Conservation (phyloP, 2,888 invertebrate species). For the Luperina nickerlii region DNA sequence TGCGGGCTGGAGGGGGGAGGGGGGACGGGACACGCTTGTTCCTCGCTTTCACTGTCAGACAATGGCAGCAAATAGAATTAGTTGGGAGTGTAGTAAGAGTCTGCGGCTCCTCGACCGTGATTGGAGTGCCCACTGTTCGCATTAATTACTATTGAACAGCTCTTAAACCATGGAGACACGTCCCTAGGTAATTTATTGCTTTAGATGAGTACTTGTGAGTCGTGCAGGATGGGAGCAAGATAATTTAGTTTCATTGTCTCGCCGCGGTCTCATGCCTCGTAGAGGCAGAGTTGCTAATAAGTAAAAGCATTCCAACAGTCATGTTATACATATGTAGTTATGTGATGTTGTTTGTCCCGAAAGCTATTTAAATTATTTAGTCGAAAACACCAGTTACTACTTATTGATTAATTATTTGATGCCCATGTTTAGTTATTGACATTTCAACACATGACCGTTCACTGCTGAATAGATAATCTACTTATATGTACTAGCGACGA, state of each 20-base stretch:
- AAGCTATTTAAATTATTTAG: not conserved
- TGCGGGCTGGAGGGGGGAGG: not conserved
- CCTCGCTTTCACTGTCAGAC: conserved; percentile 23
- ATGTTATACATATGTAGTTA: not conserved
- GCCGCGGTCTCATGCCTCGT: not conserved
- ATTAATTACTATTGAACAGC: conserved; percentile 61
- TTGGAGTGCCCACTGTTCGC: conserved; percentile 45
- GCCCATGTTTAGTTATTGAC: not conserved
- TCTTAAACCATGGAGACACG: conserved; percentile 34
- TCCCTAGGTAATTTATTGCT: conserved; percentile 1
- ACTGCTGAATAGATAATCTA: too few relatives aligned
- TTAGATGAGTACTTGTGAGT: not conserved
- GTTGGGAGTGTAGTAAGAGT: conserved; percentile 34
- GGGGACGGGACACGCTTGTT: not conserved
- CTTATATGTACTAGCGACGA: not conserved
- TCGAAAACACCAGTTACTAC: not conserved
- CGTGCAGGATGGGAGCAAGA: not conserved
- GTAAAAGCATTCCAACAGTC: not conserved
- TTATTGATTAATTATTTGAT: not conserved
- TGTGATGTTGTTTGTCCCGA: not conserved
- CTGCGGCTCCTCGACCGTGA: conserved; percentile 17
- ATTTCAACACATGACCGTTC: not conserved
- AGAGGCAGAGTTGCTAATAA: too few relatives aligned
- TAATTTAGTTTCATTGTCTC: not conserved
- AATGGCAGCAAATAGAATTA: conserved; percentile 62